These are phyloP conservation scores for Trileptium ribeirensis DNA, from an alignment of 2,888 invertebrate species.

Conservation along the genomic window DNA sequence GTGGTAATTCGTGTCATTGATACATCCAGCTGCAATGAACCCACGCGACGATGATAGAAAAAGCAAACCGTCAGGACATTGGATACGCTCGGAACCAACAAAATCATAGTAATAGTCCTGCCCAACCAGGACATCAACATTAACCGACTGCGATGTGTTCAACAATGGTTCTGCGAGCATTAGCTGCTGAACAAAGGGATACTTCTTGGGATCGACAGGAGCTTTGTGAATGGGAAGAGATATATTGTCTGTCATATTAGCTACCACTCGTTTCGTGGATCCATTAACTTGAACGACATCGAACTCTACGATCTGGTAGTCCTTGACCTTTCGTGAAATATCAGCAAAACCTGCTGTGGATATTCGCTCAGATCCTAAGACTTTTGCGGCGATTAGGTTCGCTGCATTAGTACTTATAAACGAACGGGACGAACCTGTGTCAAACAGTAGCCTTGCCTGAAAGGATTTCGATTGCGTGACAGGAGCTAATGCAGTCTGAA, in stretches of 20 bases:
- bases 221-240: not conserved
- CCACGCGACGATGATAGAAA: not conserved
- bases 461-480: not conserved
- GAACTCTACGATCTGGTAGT: not conserved
- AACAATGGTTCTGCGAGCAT: not conserved
- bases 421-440: not conserved
- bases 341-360: not conserved
- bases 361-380: not conserved
- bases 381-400: not conserved
- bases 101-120: constrained; percentile 5
- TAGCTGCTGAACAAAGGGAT: not conserved
- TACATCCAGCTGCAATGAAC: not conserved
- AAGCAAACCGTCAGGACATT: constrained; percentile 1
- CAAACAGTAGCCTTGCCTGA: not conserved
- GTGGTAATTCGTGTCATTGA: not conserved
- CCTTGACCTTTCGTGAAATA: not conserved
- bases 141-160: not conserved
- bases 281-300: not conserved
- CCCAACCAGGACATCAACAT: not conserved
- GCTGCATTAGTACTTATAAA: not conserved
- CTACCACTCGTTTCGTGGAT: not conserved
- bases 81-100: not conserved
- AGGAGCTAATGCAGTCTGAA: not conserved
- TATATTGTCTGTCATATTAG: not conserved
- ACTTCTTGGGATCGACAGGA: not conserved